Base-by-base conservation (phyloP, 2,888 invertebrate genomes). In the Archips crataeganus region DNA sequence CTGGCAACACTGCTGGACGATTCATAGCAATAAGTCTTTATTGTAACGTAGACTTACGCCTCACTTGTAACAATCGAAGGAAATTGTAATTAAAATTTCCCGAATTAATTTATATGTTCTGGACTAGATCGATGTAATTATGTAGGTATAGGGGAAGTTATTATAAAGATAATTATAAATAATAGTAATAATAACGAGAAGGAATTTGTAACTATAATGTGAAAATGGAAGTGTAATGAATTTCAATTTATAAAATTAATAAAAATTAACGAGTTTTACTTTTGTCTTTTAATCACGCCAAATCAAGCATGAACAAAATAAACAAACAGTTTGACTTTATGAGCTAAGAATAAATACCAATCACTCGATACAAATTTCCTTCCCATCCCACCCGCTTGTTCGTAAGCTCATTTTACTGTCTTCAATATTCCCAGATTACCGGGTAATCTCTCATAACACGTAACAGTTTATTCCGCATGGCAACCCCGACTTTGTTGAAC, bases 371-470 rank as follows among this genome's bases (percentile, higher is more conserved):
- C 68, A 83, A 85, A 82, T 83, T 83, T 80, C 80, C 78, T 78
- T n/a, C n/a, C 85, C 82, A 5, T 39, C 82, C 76, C 80, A 76
- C 77, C 83, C 85, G 82, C 85, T 85, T 83, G 77, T 82, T 82
- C 80, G 82, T 91, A 89, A 93, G 92, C 92, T 92, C 87, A 92
- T 93, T 93, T 93, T 91, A 93, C 94, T 94, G 94, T 94, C 91
- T 94, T 92, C 91, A 93, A 94, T 94, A 94, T 94, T 93, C 93
- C 93, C 94, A 94, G 94, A 94, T 94, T 94, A 94, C 88, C 85
- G 84, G 80, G 81, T 92, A 94, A 94, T 94, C 94, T 91, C 93
- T 93, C 91, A 93, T 93, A 93, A 93, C 90, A 89, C 84, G 87
- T 89, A 91, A 91, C 93, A 91, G 93, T 93, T 94, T 94, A 94